Base-by-base conservation (phyloP, 2,888 invertebrate species). In the Eledona agricola region DNA sequence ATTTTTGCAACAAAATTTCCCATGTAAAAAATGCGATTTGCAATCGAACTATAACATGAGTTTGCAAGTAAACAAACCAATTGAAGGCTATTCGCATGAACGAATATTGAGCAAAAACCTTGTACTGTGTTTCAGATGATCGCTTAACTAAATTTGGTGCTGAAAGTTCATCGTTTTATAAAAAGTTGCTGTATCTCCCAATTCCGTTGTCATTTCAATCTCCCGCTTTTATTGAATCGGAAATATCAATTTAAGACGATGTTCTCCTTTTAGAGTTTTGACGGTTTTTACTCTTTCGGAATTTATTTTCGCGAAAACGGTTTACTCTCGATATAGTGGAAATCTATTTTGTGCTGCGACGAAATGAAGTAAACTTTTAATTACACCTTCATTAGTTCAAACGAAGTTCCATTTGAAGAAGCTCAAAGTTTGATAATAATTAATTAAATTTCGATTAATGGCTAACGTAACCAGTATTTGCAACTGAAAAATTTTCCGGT, bases 171-270 rank as follows among this genome's bases (percentile, higher is more conserved):
- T n/a, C 15, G 15, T 31, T 31, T 15, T 3, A 16, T 31, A 2
- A 9, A 2, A 31, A 20, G 35, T 12, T 38, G 15, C 17, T 23
- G 34, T 45, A 31, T 32, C 17, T 12, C 7, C 15, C 32, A 23
- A 45, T 32, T 34, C 34, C 45, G 45, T 45, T 32, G 45, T 32
- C 45, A 22, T 45, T 45, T 32, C 32, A 9, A 22, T 22, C 25
- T 42, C 10, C 19, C 20, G 45, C 28, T 45, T 17, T 45, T 45
- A 45, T 45, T 45, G 45, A 45, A 45, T 45, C 45, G 45, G 45
- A 45, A 45, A 32, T 32, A 45, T 45, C 45, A 45, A 22, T 45
- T 45, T 45, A 23, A 32, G 45, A 32, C 16, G 23, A 23, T 32
- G 22, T 45, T 45, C 32, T 45, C 32, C 32, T 34, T 45, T 45